Evolutionary conservation across 2,113 vertebrate species (phyloP).

Genomic region (Macquaria australasica): DNA sequence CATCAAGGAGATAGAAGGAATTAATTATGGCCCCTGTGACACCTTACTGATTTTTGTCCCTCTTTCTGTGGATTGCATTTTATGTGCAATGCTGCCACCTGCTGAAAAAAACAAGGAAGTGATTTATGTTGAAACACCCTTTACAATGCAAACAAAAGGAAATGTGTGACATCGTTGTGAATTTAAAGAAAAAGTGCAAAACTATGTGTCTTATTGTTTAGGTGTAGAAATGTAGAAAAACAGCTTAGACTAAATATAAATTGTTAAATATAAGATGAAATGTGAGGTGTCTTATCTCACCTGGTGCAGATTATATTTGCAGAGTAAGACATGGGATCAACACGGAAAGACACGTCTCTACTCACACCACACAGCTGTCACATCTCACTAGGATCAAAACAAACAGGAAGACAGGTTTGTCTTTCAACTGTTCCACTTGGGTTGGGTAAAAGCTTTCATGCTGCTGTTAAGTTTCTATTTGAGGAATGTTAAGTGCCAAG

Average conservation of each 20-base stretch:
- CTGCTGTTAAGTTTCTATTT: constrained; percentile 56
- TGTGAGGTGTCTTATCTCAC: neutral
- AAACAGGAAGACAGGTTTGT: constrained; percentile 43
- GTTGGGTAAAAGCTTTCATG: constrained; percentile 37
- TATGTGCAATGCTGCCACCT: constrained; percentile 81
- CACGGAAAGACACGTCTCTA: neutral
- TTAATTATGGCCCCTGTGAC: constrained; percentile 62
- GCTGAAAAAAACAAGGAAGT: constrained; percentile 50
- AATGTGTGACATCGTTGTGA: neutral
- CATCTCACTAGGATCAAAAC: constrained; percentile 42
- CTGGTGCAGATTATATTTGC: constrained; percentile 3
- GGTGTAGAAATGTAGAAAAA: neutral
- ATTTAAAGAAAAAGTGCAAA: neutral
- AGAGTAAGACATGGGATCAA: constrained; percentile 19
- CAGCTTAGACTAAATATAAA: neutral
- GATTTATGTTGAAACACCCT: neutral
- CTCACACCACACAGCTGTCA: constrained; percentile 44
- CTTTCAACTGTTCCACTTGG: constrained; percentile 17
- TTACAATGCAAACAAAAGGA: neutral
- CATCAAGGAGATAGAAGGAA: constrained; percentile 69
- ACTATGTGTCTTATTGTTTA: neutral
- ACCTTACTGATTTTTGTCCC: constrained; percentile 47
- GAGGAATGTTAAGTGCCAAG: constrained; percentile 33
- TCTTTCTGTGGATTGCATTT: constrained; percentile 49
- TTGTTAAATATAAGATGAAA: neutral